phyloP scores from a whole-genome alignment of 2,797 vertebrate species.

The Notamacropus eugenii region DNA sequence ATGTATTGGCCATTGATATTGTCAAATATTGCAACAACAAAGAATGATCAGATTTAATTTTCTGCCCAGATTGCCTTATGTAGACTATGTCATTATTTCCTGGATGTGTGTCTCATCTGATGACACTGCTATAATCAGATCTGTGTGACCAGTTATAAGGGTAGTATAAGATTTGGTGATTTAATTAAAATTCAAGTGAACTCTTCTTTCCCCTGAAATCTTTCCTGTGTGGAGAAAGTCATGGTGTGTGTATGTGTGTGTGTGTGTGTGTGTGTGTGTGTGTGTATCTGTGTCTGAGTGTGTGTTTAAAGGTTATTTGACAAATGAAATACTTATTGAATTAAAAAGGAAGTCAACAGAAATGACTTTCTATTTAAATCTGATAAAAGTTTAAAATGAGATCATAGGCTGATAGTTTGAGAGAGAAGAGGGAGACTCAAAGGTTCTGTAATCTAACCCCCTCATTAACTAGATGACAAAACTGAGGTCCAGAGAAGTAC shows the following conservation, averaged over 20 bases:
- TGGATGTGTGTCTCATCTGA: neutral
- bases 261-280: neutral
- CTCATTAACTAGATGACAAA: neutral
- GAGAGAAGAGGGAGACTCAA: neutral
- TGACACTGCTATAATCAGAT: neutral
- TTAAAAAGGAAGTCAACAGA: neutral
- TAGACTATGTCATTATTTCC: neutral
- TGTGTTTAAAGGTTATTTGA: neutral
- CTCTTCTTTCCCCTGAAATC: neutral
- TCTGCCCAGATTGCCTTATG: neutral
- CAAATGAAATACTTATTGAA: neutral
- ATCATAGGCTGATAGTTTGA: neutral
- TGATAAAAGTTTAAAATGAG: neutral
- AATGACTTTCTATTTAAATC: neutral
- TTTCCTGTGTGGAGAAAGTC: neutral
- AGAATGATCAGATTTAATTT: neutral
- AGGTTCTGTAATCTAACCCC: neutral
- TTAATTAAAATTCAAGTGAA: neutral
- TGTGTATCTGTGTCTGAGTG: neutral
- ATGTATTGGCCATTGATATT: neutral
- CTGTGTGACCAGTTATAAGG: neutral
- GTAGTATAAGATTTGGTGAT: neutral
- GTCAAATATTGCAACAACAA: neutral
- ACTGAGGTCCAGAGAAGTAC: neutral
- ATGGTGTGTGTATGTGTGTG: neutral